Conservation (phyloP, 2,888 invertebrate species). For the Philopedon plagiatum region DNA sequence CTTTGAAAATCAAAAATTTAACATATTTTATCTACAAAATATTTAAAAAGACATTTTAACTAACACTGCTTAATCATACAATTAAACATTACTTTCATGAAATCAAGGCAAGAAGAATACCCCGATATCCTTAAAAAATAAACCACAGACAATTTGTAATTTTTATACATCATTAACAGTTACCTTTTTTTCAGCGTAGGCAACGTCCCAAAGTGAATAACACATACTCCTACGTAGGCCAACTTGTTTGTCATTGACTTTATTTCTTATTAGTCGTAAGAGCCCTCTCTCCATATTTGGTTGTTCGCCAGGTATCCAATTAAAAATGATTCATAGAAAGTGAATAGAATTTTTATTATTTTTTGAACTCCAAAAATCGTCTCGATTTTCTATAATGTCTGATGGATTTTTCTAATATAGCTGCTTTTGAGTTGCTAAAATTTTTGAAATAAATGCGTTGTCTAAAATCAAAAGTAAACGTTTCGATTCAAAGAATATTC, state of each 20-base stretch:
- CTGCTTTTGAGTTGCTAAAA: too few relatives aligned
- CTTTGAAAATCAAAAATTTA: too few relatives aligned
- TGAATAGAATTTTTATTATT: neutral
- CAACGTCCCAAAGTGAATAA: constrained; percentile 10
- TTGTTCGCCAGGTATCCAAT: neutral
- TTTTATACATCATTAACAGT: constrained; percentile 16
- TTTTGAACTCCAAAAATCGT: neutral
- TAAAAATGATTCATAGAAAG: constrained; percentile 22
- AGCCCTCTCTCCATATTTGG: constrained; percentile 20
- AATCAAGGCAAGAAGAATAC: too few relatives aligned
- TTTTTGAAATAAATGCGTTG: too few relatives aligned
- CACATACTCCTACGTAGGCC: constrained; percentile 10
- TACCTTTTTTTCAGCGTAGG: constrained; percentile 19
- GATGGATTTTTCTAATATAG: too few relatives aligned
- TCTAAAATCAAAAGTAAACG: too few relatives aligned
- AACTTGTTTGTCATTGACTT: constrained; percentile 23
- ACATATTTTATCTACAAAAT: too few relatives aligned
- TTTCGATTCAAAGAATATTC: too few relatives aligned
- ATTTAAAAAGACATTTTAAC: too few relatives aligned
- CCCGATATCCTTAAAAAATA: too few relatives aligned
- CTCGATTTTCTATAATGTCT: neutral
- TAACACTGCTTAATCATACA: too few relatives aligned
- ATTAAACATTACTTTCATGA: too few relatives aligned
- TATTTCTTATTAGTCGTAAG: constrained; percentile 4
- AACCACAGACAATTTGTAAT: neutral